These are phyloP conservation scores for Littorina saxatilis DNA, from an alignment of 1,140 invertebrate genomes.

Conservation along the genomic window DNA sequence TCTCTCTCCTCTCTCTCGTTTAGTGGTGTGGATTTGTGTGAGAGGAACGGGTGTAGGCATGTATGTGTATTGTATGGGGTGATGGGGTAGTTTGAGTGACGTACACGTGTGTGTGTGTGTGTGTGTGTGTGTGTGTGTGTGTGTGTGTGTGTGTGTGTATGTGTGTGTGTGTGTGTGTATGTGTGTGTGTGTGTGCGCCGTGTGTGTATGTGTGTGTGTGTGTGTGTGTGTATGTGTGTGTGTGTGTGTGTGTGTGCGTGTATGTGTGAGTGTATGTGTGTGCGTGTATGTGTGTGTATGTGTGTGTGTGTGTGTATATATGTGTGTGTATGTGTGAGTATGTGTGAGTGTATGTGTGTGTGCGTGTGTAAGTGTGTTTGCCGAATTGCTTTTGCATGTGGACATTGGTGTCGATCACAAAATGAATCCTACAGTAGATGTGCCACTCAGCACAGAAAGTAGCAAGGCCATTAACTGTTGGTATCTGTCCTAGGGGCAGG, in stretches of 20 bases:
- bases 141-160: not conserved
- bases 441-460: no score
- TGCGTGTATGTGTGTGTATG: not conserved
- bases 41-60: no score
- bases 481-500: no score
- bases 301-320: not conserved
- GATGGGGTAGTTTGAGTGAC: no score
- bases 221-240: not conserved
- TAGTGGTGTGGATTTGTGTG: no score
- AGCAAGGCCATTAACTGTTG: no score
- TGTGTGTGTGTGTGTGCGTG: not conserved
- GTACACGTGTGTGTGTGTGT: slow-evolving; percentile 13
- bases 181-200: no score
- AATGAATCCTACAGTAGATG: no score
- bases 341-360: not conserved
- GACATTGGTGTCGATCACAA: not conserved
- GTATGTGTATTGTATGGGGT: no score
- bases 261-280: not conserved
- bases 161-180: slow-evolving; percentile 1
- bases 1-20: no score
- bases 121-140: slow-evolving; percentile 20
- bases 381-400: not conserved
- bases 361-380: not conserved
- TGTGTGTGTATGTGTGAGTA: not conserved
- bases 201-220: not conserved